Evolutionary conservation across 2,113 vertebrate genomes (phyloP).

Genomic region (Zapornia atra): DNA sequence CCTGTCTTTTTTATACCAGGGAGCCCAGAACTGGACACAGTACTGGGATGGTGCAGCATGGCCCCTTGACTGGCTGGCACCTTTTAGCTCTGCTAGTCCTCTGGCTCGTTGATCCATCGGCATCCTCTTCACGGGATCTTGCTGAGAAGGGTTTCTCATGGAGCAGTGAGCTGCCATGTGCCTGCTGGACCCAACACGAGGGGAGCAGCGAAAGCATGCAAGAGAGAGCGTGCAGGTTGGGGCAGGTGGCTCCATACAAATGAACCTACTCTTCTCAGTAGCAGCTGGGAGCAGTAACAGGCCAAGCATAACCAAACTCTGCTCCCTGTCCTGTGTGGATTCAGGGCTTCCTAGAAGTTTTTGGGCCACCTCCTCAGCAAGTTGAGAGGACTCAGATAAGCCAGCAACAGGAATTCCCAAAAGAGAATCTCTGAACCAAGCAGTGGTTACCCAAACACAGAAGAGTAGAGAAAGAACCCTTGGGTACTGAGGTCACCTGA

Average conservation of each 20-base stretch:
- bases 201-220: not conserved
- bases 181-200: not conserved
- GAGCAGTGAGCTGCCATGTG: not conserved
- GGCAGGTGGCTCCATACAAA: not conserved
- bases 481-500: not conserved
- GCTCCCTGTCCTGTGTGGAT: accelerated
- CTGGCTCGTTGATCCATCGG: not conserved
- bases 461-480: not conserved
- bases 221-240: not conserved
- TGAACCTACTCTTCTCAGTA: not conserved
- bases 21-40: no score
- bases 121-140: not conserved
- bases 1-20: no score
- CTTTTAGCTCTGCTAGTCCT: not conserved
- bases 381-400: not conserved
- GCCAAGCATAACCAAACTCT: not conserved
- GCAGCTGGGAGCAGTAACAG: not conserved
- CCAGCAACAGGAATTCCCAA: not conserved
- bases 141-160: not conserved
- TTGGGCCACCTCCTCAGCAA: not conserved
- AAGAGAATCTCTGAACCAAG: not conserved
- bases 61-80: not conserved
- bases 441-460: not conserved
- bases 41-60: not conserved
- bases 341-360: not conserved